These are phyloP conservation scores for Coleophora flavipennella DNA, from an alignment of 2,888 invertebrate species.

Conservation along the genomic window DNA sequence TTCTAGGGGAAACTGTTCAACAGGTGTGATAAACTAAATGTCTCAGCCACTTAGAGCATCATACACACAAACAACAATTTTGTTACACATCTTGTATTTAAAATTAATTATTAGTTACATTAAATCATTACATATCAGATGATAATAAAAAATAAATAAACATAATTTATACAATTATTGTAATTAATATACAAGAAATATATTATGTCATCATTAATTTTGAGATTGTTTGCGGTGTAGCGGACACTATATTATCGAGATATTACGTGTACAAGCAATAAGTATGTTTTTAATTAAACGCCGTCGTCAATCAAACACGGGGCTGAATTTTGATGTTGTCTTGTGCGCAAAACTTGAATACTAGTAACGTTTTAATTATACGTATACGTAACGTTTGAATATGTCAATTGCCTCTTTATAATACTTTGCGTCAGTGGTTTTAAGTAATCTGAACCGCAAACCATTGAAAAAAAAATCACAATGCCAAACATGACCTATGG, in stretches of 20 bases:
- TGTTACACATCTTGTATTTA: too few species aligned
- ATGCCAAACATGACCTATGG: too few species aligned
- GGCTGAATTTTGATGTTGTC: conserved; percentile 61
- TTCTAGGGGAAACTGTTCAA: too few species aligned
- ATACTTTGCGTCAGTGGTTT: too few species aligned
- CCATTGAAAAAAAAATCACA: too few species aligned
- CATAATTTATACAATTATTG: conserved; percentile 28
- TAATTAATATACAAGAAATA: conserved; percentile 28
- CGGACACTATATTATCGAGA: conserved; percentile 39
- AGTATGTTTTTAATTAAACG: conserved; percentile 60
- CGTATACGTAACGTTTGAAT: too few species aligned
- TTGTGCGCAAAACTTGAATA: conserved; percentile 57
- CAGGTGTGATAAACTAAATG: too few species aligned
- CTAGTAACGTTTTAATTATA: conserved; percentile 38
- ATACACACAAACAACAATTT: too few species aligned
- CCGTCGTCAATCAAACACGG: conserved; percentile 44
- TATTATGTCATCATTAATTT: conserved; percentile 24
- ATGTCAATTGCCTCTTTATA: too few species aligned
- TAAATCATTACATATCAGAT: conserved; percentile 42
- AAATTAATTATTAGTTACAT: conserved; percentile 5
- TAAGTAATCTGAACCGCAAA: too few species aligned
- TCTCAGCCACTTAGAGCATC: too few species aligned
- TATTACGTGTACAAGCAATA: conserved; percentile 73
- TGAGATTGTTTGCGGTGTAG: conserved; percentile 62
- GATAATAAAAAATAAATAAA: conserved; percentile 35